Base-by-base conservation (phyloP, 2,797 vertebrate species). In the Amblyraja radiata region DNA sequence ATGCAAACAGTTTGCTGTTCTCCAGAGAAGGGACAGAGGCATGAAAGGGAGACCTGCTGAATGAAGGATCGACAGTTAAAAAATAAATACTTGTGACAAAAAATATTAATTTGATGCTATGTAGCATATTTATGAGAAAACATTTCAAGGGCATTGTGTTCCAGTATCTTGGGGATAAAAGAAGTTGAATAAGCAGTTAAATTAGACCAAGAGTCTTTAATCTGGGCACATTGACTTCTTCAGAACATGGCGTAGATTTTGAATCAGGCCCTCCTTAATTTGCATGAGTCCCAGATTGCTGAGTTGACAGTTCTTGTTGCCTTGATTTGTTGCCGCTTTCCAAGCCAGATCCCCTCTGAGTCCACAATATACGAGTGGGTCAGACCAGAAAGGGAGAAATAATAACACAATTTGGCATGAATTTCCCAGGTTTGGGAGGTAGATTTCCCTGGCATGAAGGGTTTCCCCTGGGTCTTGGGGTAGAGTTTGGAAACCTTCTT, bases 21-120 rank as follows among this genome's bases (percentile, higher is more conserved):
- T 95, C 98, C 93, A 97, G 98, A 84, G 99, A 99, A 94, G 98
- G 98, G 93, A 98, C 98, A 28, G 98, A 99, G 93, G 97, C 99
- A 95, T 99, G 97, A 96, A 77, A 1, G 6, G 58, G 63, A 92
- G 71, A n/a, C 76, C 14, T 6, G 25, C 39, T 46, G 71, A 92
- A 92, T 92, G 90, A 92, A 92, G 90, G 90, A 92, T 92, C 23
- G 16, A 76, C 54, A 74, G 90, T 92, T 54, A 92, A 92, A 92
- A n/a, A 91, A 11, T 54, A 54, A n/a, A 92, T 74, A 74, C 74
- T 74, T 74, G n/a, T 25, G 2, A 14, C 68, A 73, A 39, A 74
- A 68, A 74, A 54, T 28, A 16, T 54, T 23, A 21, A 28, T 76
- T 92, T 92, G 6, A 74, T 76, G 65, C 90, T 36, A 28, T 58